A percentile compares a stretch with the other conserved stretches of the same genome.
These are phyloP conservation scores for Troides helena DNA, from an alignment of 2,888 invertebrate species.

Conservation along the genomic window DNA sequence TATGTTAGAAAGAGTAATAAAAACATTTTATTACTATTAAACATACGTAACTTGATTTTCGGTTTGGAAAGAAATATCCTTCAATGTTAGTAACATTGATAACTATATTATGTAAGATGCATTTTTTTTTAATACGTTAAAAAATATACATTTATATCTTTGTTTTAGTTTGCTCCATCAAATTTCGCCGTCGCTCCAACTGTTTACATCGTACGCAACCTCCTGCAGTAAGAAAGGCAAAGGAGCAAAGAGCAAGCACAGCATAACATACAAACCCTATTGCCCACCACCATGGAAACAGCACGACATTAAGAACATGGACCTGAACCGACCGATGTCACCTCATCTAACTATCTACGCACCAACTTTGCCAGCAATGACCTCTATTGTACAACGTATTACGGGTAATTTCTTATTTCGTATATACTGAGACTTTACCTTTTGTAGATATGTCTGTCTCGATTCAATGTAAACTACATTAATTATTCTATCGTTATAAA, in stretches of 20 bases:
- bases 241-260: conserved; percentile 35
- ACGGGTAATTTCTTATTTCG: conserved; percentile 76
- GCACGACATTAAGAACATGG: conserved; percentile 86
- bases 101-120: background rate
- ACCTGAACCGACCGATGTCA: conserved; percentile 88
- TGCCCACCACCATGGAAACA: conserved; percentile 53
- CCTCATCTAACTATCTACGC: conserved; percentile 91
- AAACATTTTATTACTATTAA: too few species aligned
- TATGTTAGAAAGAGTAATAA: too few species aligned
- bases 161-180: conserved; percentile 12
- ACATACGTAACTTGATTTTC: too few species aligned
- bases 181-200: conserved; percentile 1
- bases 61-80: too few species aligned
- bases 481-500: too few species aligned
- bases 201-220: conserved; percentile 1
- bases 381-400: conserved; percentile 91
- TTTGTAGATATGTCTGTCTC: background rate
- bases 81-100: too few species aligned
- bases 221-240: background rate
- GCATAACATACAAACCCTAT: conserved; percentile 49
- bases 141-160: background rate
- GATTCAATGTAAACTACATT: background rate
- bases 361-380: conserved; percentile 85
- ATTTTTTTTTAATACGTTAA: background rate
- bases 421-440: background rate